Base-by-base conservation (phyloP, 2,888 invertebrate species). In the Erebia epiphron region DNA sequence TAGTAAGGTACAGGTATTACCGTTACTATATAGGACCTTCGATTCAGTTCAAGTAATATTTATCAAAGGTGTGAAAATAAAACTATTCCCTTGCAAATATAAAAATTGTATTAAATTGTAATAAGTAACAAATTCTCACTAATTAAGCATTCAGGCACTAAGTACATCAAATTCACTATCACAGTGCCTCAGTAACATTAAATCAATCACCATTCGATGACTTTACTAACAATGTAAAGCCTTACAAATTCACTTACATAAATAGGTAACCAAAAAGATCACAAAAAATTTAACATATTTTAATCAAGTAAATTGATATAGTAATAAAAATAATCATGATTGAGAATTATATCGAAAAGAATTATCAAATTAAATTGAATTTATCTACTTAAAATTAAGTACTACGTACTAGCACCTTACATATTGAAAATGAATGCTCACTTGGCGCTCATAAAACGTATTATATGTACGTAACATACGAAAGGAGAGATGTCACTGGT, bases 101-200 rank as follows among this genome's bases (percentile, higher is more conserved):
- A 84, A 85, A 82, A 86, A 85, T 86, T 82, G 84, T 86, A 83
- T 89, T 82, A 79, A 80, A 81, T 84, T 84, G 82, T 79, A 81
- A 80, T 82, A 83, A 82, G 82, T 84, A 86, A 84, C 83, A 86
- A 89, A 73, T 75, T 75, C 74, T 70, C 74, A 73, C 73, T 76
- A 73, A 74, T 75, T 77, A 79, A 78, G 78, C 81, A 82, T 79
- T 70, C 82, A 83, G 82, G 84, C 86, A 85, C 83, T 83, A 80
- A 79, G 82, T 69, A 80, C 79, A 83, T 81, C 80, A 79, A 80
- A 81, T 81, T 78, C 79, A 85, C 74, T 78, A 83, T 87, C 84
- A 87, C 86, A 72, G 80, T 77, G 83, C 78, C 79, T 67, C 60
- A 60, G 26, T 56, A 60, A 61, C 64, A 61, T 61, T 56, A 52